Evolutionary conservation across 2,113 vertebrate genomes (phyloP).

Genomic region (Planiliza haematocheilus): DNA sequence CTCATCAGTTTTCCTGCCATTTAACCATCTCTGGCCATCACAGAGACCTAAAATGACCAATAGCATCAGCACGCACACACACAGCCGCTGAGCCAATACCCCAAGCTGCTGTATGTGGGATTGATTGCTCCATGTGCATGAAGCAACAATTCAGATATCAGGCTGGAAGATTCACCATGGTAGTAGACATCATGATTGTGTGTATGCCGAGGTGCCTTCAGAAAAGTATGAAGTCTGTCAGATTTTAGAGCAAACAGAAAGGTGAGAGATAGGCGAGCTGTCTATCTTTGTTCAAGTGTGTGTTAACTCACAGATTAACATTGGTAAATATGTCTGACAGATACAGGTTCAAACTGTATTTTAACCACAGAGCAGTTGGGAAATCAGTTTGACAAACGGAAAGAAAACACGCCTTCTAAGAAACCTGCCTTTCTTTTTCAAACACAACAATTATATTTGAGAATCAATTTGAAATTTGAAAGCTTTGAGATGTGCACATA

Average conservation of each 20-base stretch:
- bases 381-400: too few species aligned
- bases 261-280: background rate
- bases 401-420: too few species aligned
- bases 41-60: slow-evolving; percentile 66
- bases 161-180: slow-evolving; percentile 32
- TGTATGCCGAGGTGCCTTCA: background rate
- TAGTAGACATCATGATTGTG: background rate
- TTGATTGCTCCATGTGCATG: slow-evolving; percentile 58
- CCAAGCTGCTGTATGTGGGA: slow-evolving; percentile 56
- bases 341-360: too few species aligned
- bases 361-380: too few species aligned
- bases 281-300: background rate
- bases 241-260: background rate
- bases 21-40: slow-evolving; percentile 72
- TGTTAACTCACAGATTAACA: background rate
- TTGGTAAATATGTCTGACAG: too few species aligned
- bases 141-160: slow-evolving; percentile 59
- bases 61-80: slow-evolving; percentile 53
- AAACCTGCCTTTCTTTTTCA: too few species aligned
- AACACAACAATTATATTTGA: too few species aligned
- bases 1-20: slow-evolving; percentile 76
- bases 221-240: background rate
- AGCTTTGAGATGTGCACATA: too few species aligned
- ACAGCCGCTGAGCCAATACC: slow-evolving; percentile 29
- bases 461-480: too few species aligned